Evolutionary conservation across 2,113 vertebrate genomes (phyloP).

Genomic region (Odontophorus gujanensis): DNA sequence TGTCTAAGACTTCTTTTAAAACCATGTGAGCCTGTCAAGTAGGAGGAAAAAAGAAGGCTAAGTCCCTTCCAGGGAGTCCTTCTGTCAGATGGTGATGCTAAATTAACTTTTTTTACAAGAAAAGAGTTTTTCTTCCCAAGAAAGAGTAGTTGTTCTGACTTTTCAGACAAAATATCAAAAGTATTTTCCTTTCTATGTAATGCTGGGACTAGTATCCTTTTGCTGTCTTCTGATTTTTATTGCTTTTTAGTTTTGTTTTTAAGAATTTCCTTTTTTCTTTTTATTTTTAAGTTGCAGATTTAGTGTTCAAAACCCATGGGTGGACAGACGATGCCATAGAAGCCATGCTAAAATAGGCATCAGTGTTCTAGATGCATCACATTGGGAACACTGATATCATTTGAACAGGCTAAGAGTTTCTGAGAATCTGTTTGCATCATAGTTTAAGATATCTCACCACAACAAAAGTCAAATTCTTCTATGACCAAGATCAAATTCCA

Average conservation of each 20-base stretch:
- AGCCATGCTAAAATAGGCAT: not conserved
- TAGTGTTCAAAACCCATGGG: not conserved
- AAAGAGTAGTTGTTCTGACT: not conserved
- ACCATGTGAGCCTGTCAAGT: constrained; percentile 38
- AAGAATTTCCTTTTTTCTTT: not conserved
- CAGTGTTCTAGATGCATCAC: not conserved
- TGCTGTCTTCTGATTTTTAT: not conserved
- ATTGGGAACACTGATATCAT: not conserved
- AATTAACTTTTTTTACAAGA: constrained; percentile 26
- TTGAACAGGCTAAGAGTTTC: not conserved
- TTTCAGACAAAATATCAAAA: not conserved
- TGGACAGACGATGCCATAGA: not conserved
- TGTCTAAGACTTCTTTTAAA: constrained; percentile 37
- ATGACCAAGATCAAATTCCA: not conserved
- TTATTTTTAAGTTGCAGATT: not conserved
- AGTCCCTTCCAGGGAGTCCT: constrained; percentile 43
- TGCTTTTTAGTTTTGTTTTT: not conserved
- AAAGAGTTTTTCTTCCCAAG: not conserved
- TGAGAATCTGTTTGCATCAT: not conserved
- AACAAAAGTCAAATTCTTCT: not conserved
- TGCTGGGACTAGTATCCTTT: not conserved
- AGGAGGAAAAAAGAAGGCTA: constrained; percentile 10
- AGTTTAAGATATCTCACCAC: too few relatives aligned
- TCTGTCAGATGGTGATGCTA: constrained; percentile 54
- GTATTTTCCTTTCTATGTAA: not conserved